A percentile compares a stretch with the other conserved stretches of the same genome.
Conservation (phyloP, 2,113 vertebrate genomes). For the Prionailurus bengalensis region DNA sequence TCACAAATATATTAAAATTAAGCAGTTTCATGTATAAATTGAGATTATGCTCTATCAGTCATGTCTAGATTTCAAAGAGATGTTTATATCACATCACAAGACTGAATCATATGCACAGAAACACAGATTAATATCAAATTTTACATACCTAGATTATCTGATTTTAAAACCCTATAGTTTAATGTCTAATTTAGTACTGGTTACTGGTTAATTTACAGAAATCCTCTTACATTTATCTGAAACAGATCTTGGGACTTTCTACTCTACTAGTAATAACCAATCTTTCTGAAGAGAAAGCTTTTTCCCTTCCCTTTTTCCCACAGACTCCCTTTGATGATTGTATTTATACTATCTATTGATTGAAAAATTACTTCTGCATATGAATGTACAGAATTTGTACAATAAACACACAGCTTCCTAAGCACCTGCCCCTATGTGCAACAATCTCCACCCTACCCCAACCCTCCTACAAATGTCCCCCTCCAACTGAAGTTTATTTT, state of each 20-base stretch:
- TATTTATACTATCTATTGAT: neutral
- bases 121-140: conserved; percentile 5
- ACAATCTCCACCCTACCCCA: neutral
- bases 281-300: neutral
- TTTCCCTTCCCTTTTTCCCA: neutral
- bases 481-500: neutral
- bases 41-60: neutral
- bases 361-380: neutral
- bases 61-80: neutral
- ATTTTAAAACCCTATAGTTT: neutral
- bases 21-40: conserved; percentile 21
- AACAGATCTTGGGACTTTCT: neutral
- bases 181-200: neutral
- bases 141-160: conserved; percentile 26
- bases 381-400: neutral
- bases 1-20: conserved; percentile 36
- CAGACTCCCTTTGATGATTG: neutral
- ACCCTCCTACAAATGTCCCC: neutral
- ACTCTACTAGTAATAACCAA: neutral
- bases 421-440: neutral
- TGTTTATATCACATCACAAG: neutral
- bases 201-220: conserved; percentile 11
- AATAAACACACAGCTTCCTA: neutral
- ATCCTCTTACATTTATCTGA: neutral
- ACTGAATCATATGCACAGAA: conserved; percentile 1